phyloP scores from a whole-genome alignment of 1,140 invertebrate species.

The Eumeta japonica region DNA sequence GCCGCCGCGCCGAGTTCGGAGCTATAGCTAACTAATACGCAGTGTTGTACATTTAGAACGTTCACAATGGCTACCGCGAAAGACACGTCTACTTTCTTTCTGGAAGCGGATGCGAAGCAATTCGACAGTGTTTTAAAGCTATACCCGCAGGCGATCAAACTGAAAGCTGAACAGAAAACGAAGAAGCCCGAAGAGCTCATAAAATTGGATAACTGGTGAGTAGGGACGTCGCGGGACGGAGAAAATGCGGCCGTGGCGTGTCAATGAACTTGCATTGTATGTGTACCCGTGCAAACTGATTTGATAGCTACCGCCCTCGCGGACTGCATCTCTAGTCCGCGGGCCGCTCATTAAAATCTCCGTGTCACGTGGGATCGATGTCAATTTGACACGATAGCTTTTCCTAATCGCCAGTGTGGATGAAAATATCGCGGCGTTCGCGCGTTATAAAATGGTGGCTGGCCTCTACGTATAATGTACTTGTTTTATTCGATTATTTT shows the following conservation, averaged over 20 bases:
- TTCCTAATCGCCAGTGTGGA: constrained; percentile 54
- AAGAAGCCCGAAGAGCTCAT: constrained; percentile 92
- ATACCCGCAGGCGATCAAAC: constrained; percentile 81
- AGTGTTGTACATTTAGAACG: constrained; percentile 60
- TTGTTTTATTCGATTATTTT: no score
- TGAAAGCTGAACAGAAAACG: constrained; percentile 83
- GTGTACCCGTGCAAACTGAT: constrained; percentile 61
- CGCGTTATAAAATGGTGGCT: constrained; percentile 58
- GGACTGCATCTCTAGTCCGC: constrained; percentile 60
- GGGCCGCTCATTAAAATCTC: constrained; percentile 64
- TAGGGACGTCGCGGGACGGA: constrained; percentile 55
- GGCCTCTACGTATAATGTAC: no score
- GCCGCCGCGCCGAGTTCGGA: constrained; percentile 58
- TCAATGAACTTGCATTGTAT: constrained; percentile 61
- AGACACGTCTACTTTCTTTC: constrained; percentile 88
- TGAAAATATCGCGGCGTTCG: constrained; percentile 52
- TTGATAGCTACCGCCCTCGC: constrained; percentile 61
- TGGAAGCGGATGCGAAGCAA: constrained; percentile 79
- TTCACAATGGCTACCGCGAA: constrained; percentile 79
- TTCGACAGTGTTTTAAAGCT: constrained; percentile 85
- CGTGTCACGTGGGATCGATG: constrained; percentile 64
- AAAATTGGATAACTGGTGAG: constrained; percentile 91
- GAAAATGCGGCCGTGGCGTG: constrained; percentile 59
- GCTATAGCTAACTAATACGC: constrained; percentile 57
- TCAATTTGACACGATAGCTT: constrained; percentile 60